These are phyloP conservation scores for Tokudaia tokunoshimensis DNA, from an alignment of 2,797 vertebrate genomes.

Conservation along the genomic window DNA sequence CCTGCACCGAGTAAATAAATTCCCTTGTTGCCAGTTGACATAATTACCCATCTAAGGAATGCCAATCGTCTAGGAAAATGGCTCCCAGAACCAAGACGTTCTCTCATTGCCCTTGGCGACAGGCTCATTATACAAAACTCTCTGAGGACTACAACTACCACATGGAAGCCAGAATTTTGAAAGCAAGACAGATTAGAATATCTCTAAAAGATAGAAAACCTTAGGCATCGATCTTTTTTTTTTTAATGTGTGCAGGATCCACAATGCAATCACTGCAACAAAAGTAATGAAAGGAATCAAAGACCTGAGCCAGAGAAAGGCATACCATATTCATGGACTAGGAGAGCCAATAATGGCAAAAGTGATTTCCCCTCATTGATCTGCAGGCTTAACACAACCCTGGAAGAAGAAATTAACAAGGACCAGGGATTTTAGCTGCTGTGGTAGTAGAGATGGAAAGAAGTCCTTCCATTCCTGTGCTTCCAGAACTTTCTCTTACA, in stretches of 20 bases:
- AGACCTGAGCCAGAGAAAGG: neutral
- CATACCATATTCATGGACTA: neutral
- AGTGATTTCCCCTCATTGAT: neutral
- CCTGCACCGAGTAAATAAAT: neutral
- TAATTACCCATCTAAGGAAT: neutral
- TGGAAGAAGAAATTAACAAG: neutral
- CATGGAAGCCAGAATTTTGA: neutral
- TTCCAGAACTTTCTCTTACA: neutral
- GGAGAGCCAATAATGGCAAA: neutral
- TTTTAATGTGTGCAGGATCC: neutral
- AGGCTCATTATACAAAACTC: neutral
- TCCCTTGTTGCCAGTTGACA: neutral
- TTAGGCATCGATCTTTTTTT: neutral
- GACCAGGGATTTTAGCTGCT: neutral
- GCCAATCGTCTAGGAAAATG: neutral
- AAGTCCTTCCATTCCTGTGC: neutral
- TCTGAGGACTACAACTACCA: neutral
- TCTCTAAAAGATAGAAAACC: conserved; percentile 33
- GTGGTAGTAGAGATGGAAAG: no score
- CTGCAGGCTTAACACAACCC: neutral
- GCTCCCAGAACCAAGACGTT: neutral
- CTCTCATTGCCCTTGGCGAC: neutral
- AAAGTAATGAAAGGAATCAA: conserved; percentile 4
- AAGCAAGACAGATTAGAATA: neutral
- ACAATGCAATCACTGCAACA: neutral